phyloP scores from a whole-genome alignment of 2,113 vertebrate species.

The Struthidea cinerea region DNA sequence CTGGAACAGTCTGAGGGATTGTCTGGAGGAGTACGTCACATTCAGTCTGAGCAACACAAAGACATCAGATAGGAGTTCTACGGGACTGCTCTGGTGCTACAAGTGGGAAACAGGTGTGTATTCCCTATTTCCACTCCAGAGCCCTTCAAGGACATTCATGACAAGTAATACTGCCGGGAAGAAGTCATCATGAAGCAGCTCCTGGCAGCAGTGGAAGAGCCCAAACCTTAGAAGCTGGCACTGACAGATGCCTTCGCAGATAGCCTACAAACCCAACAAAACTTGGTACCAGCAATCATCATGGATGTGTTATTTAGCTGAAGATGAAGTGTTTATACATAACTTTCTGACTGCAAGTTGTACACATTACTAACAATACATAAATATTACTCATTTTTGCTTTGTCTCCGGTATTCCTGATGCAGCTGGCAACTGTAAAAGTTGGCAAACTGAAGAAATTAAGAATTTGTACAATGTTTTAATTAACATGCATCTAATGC shows the following conservation, averaged over 20 bases:
- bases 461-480: background rate
- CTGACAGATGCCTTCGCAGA: background rate
- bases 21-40: background rate
- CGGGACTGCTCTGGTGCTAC: background rate
- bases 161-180: background rate
- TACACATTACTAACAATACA: rapidly evolving
- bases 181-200: background rate
- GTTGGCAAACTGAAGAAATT: background rate
- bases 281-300: background rate
- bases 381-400: background rate
- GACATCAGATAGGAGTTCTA: background rate
- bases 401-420: background rate
- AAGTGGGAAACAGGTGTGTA: background rate
- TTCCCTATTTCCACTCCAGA: background rate
- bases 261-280: background rate
- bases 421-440: background rate
- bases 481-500: background rate
- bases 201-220: background rate
- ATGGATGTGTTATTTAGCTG: background rate
- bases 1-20: background rate
- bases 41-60: background rate
- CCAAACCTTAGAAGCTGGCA: background rate
- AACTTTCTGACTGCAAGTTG: background rate
- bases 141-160: background rate
- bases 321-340: background rate